Evolutionary conservation across 2,113 vertebrate species (phyloP).

Genomic region (Pelodiscus sinensis): DNA sequence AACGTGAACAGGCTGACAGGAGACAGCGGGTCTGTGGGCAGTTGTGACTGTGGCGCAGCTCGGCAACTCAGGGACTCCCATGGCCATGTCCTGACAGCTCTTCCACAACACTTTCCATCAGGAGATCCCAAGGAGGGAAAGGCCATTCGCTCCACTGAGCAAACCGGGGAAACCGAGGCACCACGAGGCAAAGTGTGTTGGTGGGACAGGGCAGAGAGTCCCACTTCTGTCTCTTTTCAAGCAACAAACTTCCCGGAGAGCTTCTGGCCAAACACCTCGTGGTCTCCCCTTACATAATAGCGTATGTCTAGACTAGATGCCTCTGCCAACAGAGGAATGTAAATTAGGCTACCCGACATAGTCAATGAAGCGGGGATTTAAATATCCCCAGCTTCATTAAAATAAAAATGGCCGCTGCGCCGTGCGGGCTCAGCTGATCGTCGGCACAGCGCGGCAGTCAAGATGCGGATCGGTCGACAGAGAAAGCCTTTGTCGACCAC

Average conservation of each 20-base stretch:
- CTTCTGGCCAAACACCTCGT: neutral
- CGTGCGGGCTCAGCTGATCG: too few species aligned
- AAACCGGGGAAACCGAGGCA: neutral
- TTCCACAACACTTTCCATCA: too few species aligned
- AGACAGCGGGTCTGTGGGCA: neutral
- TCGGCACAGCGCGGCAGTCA: too few species aligned
- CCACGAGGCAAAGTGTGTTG: neutral
- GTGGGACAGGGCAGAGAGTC: neutral
- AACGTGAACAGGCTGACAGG: neutral
- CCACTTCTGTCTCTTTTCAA: neutral
- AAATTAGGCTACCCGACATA: too few species aligned
- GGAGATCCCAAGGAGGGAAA: neutral
- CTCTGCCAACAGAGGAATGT: too few species aligned
- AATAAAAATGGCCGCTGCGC: too few species aligned
- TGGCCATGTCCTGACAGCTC: neutral
- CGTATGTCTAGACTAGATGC: too few species aligned
- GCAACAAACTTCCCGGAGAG: neutral
- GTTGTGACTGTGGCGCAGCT: neutral
- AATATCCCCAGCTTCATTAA: too few species aligned
- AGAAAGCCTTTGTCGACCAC: too few species aligned
- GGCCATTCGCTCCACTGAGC: neutral
- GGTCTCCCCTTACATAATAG: neutral
- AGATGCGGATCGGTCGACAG: too few species aligned
- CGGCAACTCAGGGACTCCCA: neutral
- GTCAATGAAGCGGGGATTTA: too few species aligned